Conservation (phyloP, 2,888 invertebrate genomes). For the Drosophila heteroneura region DNA sequence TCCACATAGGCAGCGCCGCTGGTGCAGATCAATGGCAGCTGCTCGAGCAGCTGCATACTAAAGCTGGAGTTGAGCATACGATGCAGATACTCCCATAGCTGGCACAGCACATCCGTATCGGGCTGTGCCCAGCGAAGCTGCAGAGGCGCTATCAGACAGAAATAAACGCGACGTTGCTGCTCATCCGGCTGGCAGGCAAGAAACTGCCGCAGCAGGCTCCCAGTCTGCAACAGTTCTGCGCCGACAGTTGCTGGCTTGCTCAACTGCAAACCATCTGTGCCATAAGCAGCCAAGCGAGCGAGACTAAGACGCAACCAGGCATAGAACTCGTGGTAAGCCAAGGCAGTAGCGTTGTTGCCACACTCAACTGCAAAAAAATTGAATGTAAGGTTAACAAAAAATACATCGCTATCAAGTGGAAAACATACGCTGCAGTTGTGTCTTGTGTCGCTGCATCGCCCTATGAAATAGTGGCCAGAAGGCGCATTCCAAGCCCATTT, state of each 20-base stretch:
- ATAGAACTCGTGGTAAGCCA: constrained; percentile 78
- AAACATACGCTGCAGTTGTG: constrained; percentile 43
- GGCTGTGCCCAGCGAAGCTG: constrained; percentile 86
- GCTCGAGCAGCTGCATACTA: constrained; percentile 85
- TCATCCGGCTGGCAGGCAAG: constrained; percentile 85
- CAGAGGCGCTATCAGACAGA: constrained; percentile 85
- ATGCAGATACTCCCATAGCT: constrained; percentile 88
- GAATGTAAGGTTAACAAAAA: not conserved
- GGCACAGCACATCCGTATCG: constrained; percentile 84
- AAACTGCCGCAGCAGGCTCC: constrained; percentile 83
- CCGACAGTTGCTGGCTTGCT: constrained; percentile 32
- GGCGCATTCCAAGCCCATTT: constrained; percentile 25
- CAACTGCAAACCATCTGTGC: constrained; percentile 75
- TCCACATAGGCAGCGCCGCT: constrained; percentile 83
- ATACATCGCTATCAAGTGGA: not conserved
- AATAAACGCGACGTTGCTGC: constrained; percentile 85
- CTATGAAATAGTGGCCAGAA: constrained; percentile 86
- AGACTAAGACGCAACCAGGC: constrained; percentile 86
- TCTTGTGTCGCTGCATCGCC: constrained; percentile 76
- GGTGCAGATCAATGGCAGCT: constrained; percentile 83
- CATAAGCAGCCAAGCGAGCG: constrained; percentile 84
- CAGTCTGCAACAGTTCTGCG: constrained; percentile 44
- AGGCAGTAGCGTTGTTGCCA: constrained; percentile 32
- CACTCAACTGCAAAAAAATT: constrained; percentile 26
- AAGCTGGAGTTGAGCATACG: constrained; percentile 87